phyloP scores from a whole-genome alignment of 2,888 invertebrate species.

The Latrodectus elegans region DNA sequence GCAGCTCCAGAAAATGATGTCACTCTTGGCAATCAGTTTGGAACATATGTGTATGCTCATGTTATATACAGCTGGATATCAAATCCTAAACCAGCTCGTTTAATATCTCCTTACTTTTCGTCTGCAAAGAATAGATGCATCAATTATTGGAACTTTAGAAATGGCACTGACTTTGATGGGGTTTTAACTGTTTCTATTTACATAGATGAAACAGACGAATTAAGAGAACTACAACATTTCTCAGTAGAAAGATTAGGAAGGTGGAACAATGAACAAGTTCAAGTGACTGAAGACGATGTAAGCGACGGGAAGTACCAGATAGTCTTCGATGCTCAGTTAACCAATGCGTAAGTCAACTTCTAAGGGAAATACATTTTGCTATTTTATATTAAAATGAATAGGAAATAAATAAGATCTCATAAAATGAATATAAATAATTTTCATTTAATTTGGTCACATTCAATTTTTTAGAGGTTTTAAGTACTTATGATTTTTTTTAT shows the following conservation, averaged over 20 bases:
- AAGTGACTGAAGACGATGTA: constrained; percentile 1
- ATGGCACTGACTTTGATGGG: constrained; percentile 50
- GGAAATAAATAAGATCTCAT: no score
- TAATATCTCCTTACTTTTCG: constrained; percentile 64
- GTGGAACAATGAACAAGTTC: constrained; percentile 60
- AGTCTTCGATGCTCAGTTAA: constrained; percentile 50
- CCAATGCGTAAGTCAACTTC: constrained; percentile 19
- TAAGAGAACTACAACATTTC: constrained; percentile 7
- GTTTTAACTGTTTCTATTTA: constrained; percentile 20
- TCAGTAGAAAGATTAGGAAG: constrained; percentile 30
- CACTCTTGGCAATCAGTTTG: constrained; percentile 63
- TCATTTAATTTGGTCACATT: no score
- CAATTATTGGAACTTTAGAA: constrained; percentile 64
- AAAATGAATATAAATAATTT: no score
- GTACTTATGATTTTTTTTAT: no score
- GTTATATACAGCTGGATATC: not conserved
- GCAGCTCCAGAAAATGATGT: constrained; percentile 52
- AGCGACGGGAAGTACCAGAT: constrained; percentile 53
- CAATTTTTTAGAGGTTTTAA: no score
- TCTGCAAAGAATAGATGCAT: constrained; percentile 39
- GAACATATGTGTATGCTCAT: constrained; percentile 63
- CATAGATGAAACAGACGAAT: constrained; percentile 9
- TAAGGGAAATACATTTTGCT: no score
- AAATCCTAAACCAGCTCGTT: constrained; percentile 25
- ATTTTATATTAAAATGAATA: no score